Evolutionary conservation across 1,140 invertebrate genomes (phyloP), one percentile per base, ranked within the genome.

Genomic region (Teleogryllus occipitalis): DNA sequence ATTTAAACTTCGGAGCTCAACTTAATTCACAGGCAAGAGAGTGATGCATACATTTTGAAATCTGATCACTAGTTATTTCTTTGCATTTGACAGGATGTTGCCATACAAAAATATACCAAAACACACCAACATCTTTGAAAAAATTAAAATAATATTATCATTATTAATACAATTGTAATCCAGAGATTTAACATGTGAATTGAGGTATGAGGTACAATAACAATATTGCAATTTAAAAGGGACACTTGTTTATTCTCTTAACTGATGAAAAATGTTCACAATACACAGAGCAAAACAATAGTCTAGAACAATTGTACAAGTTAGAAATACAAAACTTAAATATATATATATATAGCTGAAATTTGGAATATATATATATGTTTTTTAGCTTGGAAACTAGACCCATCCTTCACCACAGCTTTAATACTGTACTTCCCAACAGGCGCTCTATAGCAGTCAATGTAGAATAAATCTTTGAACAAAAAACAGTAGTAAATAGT

Each of bases 191-290:
- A 39, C 27, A 39, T 39, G 5, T 2, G 27, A 1, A 39, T 2
- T 5, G 5, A 39, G 27, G 27, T 39, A 39, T 39, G 27, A 39
- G 27, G 27, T 39, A 39, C 27, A 39, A 39, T 39, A 39, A 39
- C 27, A 39, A 39, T 5, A 65, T 14, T 65, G 7, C 18, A 65
- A 14, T 65, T 65, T 65, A 65, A 65, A 65, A 65, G 54, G 54
- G 54, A 65, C 54, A 65, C 7, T 65, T 65, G 10, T 65, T 65
- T 65, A 65, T 65, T 65, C 54, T 65, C 18, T 65, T 18, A 65
- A 65, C 54, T 65, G 54, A 65, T 65, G 54, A 65, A 65, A 65
- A 65, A 65, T 65, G 27, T 65, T 65, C 54, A 65, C 54, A 65
- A 65, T 65, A 65, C 54, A 65, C 10, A 65, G 54, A 10, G 18